Evolutionary conservation across 92 coral and sea anemone species (phyloP), one percentile per base, ranked within the genome.

Genomic region (Porites lobata): DNA sequence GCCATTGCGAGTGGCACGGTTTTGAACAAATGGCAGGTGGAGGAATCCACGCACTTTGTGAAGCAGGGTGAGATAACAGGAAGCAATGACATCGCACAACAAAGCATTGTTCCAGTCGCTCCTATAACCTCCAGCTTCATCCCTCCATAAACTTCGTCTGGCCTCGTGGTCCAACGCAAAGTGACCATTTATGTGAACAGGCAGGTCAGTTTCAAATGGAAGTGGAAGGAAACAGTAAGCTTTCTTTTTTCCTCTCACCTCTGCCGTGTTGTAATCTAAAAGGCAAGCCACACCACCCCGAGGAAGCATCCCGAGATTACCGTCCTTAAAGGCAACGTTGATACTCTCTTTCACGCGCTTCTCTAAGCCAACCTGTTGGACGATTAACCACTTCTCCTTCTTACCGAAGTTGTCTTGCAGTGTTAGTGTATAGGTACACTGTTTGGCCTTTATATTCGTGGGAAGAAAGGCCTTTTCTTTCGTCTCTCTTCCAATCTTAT

Each of bases 231-330:
- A 87, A 47, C 95, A 92, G 74, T 56, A 91, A 3, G 92, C 90
- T 65, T 75, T 91, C 87, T 74, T 74, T 67, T 64, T 69, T 50
- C 2, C 38, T 18, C n/a, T 14, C 1, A 8, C 57, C 38, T 38
- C 29, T 54, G 47, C 17, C 56, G 21, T 91, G 93, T 19, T 93
- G 63, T 64, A 67, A 56, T 80, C 65, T 14, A 96, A 43, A 52
- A 86, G 78, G 70, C 90, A 85, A 26, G 99, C 99, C 15, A 92
- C 93, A 56, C 99, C 99, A 11, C 98, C 99, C 54, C 98, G 94
- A 53, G 99, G 99, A 7, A 96, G 95, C 71, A 96, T 81, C 51
- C 94, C 92, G n/a, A 94, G 82, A 11, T 88, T 90, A 17, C 82
- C 75, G 8, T 82, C 79, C 52, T 89, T 54, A 32, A 88, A 79